phyloP scores from a whole-genome alignment of 2,888 invertebrate genomes.

The Megaustenia siamemsis region DNA sequence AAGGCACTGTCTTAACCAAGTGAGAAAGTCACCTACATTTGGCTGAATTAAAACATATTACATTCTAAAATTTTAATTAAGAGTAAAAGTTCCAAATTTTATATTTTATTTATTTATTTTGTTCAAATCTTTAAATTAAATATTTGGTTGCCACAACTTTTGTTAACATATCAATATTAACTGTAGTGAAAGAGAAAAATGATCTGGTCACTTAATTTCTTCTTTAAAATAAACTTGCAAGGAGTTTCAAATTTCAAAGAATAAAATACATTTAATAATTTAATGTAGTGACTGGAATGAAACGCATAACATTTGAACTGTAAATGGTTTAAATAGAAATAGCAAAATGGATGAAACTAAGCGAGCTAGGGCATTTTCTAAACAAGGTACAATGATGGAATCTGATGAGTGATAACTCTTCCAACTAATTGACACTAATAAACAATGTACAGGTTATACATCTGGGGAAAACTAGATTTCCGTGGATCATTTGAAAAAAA shows the following conservation, averaged over 20 bases:
- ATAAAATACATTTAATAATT: neutral
- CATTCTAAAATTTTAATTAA: neutral
- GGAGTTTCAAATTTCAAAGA: neutral
- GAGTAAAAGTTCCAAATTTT: too few relatives aligned
- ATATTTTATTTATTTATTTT: too few relatives aligned
- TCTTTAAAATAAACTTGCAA: neutral
- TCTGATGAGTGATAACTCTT: too few relatives aligned
- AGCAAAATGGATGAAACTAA: neutral
- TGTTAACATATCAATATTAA: too few relatives aligned
- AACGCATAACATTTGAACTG: neutral
- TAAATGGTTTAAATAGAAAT: neutral
- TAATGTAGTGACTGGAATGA: neutral
- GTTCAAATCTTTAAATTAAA: neutral
- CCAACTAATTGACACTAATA: too few relatives aligned
- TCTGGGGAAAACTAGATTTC: neutral
- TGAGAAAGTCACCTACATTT: neutral
- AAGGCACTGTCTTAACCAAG: conserved; percentile 23
- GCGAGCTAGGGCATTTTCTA: neutral
- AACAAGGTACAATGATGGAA: neutral
- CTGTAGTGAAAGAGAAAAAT: neutral
- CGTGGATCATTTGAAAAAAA: too few relatives aligned
- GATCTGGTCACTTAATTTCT: neutral
- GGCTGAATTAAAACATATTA: neutral
- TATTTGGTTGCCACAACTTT: neutral
- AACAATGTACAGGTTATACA: neutral